A percentile compares a stretch with the other conserved stretches of the same genome.
These are phyloP conservation scores for Chionomys nivalis DNA, from an alignment of 2,113 vertebrate genomes.

Conservation along the genomic window DNA sequence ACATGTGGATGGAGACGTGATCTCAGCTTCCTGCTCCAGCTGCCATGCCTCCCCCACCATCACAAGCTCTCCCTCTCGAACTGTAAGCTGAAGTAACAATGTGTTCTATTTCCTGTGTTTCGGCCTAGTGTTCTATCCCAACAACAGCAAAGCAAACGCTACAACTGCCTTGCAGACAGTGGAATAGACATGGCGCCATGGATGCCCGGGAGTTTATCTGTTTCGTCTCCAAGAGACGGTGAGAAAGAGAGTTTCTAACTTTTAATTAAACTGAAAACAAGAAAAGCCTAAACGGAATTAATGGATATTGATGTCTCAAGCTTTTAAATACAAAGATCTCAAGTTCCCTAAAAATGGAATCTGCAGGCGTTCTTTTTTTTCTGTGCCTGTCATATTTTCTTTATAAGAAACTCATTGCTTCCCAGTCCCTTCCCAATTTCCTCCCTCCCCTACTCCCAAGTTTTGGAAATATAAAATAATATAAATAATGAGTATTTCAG, in stretches of 20 bases:
- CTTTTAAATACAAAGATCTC: constrained; percentile 48
- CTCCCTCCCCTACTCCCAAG: not conserved
- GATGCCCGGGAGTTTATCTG: not conserved
- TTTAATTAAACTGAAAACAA: constrained; percentile 71
- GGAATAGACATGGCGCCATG: not conserved
- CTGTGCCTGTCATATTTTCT: constrained; percentile 23
- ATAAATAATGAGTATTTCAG: constrained; percentile 86
- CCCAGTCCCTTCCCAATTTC: not conserved
- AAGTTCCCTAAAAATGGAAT: constrained; percentile 41
- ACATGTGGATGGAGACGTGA: not conserved
- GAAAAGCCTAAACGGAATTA: constrained; percentile 56
- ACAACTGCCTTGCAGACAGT: not conserved
- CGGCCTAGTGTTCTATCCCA: not conserved
- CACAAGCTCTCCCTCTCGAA: not conserved
- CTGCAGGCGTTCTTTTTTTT: constrained; percentile 27
- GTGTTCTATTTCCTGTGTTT: not conserved
- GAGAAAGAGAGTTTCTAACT: constrained; percentile 20
- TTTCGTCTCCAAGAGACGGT: not conserved
- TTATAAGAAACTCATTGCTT: not conserved
- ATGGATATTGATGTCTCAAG: constrained; percentile 52
- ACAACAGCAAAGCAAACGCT: not conserved
- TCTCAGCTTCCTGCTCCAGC: not conserved
- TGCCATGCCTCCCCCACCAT: not conserved
- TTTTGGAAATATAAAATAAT: constrained; percentile 87
- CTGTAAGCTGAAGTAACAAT: not conserved